Evolutionary conservation across 2,888 invertebrate genomes (phyloP).

Genomic region (Cryptophagus acutangulus): DNA sequence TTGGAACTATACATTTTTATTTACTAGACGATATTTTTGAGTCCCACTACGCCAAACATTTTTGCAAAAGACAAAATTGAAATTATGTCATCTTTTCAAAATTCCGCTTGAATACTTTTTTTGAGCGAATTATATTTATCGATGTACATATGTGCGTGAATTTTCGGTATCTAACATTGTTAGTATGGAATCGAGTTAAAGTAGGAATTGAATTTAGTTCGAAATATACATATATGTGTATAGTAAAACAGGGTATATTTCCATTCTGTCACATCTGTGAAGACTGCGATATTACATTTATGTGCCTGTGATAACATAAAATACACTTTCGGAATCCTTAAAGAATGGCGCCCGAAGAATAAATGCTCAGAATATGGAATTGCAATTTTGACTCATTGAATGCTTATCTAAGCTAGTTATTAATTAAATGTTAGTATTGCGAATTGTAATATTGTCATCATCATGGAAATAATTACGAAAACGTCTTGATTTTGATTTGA

Average conservation of each 20-base stretch:
- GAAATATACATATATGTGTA: slow-evolving; percentile 9
- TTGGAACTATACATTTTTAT: too few relatives aligned
- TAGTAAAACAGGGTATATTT: slow-evolving; percentile 19
- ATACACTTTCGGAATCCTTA: slow-evolving; percentile 28
- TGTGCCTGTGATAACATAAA: slow-evolving; percentile 31
- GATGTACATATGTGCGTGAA: neutral
- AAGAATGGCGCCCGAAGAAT: slow-evolving; percentile 19
- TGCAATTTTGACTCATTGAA: slow-evolving; percentile 29
- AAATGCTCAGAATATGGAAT: slow-evolving; percentile 24
- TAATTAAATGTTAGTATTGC: neutral
- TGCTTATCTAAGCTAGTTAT: neutral
- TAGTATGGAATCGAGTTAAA: too few relatives aligned
- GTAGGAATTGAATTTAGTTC: neutral
- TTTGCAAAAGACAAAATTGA: too few relatives aligned
- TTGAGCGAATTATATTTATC: neutral
- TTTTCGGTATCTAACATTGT: too few relatives aligned
- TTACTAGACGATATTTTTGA: too few relatives aligned
- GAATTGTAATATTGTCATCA: neutral
- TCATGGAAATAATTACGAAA: neutral
- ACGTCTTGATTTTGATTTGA: too few relatives aligned
- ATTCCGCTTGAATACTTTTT: too few relatives aligned
- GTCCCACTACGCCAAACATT: too few relatives aligned
- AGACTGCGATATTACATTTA: slow-evolving; percentile 26
- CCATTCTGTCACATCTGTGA: slow-evolving; percentile 19
- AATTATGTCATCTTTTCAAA: too few relatives aligned